Evolutionary conservation across 2,888 invertebrate genomes (phyloP), one percentile per base, ranked within the genome.

Genomic region (Melanostoma scalare): DNA sequence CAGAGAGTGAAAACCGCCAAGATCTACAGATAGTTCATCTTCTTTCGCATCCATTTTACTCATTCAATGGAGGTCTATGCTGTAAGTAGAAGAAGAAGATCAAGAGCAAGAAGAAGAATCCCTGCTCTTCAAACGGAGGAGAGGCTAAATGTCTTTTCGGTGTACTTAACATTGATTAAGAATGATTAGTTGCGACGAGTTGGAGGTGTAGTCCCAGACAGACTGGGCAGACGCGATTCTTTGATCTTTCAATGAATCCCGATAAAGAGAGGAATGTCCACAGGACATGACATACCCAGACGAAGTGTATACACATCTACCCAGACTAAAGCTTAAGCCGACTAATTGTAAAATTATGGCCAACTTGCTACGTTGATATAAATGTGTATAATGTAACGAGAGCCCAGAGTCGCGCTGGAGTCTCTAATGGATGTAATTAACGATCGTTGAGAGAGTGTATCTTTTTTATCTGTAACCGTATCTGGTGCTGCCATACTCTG

Each of bases 361-460:
- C 50, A 48, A 46, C 80, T 67, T 58, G 65, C 42, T 4, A 9
- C 65, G 53, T 52, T 79, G 84, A 75, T 20, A 20, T 1, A 20
- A 20, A 20, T 20, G 20, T 20, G 20, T 84, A 71, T 67, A 74
- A 69, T 68, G 68, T 48, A 60, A 67, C 38, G 48, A 50, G 50
- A 65, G 50, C 53, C 42, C 42, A 31, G 77, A 60, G 53, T 50
- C 53, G 60, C 69, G 65, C 69, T 40, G 40, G 31, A 50, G 31
- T 10, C 48, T 63, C 84, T 84, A 84, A 84, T 79, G 74, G 79
- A 68, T 60, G 84, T 75, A 84, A 84, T 84, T 84, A 84, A 67
- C 65, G 74, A 55, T 48, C 30, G 55, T 67, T 52, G 35, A 31
- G 33, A n/a, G 36, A 50, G 48, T 6, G 58, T 58, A 52, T 33